Base-by-base conservation (phyloP, 2,113 vertebrate genomes). In the Petroica traversi region DNA sequence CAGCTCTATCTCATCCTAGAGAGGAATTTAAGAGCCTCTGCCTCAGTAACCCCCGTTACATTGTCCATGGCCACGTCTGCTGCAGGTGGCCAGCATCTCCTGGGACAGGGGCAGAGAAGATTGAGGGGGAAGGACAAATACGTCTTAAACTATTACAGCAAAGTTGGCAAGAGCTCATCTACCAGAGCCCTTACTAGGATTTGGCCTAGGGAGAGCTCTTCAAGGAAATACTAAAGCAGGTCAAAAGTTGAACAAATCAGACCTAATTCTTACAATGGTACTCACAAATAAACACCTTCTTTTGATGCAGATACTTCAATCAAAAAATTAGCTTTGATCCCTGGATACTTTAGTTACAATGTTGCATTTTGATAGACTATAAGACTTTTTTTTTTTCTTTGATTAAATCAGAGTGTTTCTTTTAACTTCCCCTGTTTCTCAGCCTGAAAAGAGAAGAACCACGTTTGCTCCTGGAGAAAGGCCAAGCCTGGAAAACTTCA, bases 401-500 rank as follows among this genome's bases (percentile, higher is more conserved):
- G 7, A 31, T 26, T 80, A 49, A 81, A 87, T 52, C n/a, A 12
- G 1, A 66, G 3, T 33, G 38, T 87, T 84, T 92, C 8, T 92
- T 63, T 72, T 57, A 40, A 80, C 25, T 67, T 63, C 5, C 19
- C 6, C 15, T 5, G 0, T 82, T 81, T 67, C 45, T 69, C 20
- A 76, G 18, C 23, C 36, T 66, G 66, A 82, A 73, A 92, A 72
- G 29, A 61, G 31, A 82, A 89, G 10, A 57, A 10, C 15, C n/a
- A 34, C 63, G 17, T 57, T 85, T 84, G n/a, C 17, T 93, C 22
- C 51, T 84, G 73, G 76, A 72, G 13, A 87, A 90, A 52, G 33
- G 36, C n/a, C 84, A 92, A 78, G n/a, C 40, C 48, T 87, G 84
- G 68, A 91, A 95, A 88, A 73, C 31, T 43, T 49, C 86, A 83